Conservation (phyloP, 1,140 invertebrate genomes). For the Pseudomyrmex flavicornis region DNA sequence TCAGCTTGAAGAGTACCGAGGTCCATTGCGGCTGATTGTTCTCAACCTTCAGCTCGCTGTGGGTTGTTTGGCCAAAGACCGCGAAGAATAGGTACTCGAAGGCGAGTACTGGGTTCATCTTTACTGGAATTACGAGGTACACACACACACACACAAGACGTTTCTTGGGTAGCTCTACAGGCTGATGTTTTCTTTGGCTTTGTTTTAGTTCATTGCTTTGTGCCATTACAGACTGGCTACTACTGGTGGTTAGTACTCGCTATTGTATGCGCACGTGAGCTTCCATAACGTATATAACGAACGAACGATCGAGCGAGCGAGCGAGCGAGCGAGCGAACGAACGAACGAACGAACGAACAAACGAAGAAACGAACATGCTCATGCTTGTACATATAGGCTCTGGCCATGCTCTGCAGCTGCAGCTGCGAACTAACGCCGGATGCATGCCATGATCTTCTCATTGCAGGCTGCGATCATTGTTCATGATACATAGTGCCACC, state of each 20-base stretch:
- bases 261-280: slow-evolving; percentile 74
- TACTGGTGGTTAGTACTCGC: slow-evolving; percentile 78
- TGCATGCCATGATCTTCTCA: slow-evolving; percentile 73
- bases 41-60: slow-evolving; percentile 92
- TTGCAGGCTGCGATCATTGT: slow-evolving; percentile 56
- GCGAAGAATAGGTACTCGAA: slow-evolving; percentile 99
- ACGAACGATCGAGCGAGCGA: slow-evolving; percentile 55
- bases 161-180: slow-evolving; percentile 64
- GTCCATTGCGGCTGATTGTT: slow-evolving; percentile 89
- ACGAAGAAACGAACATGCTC: slow-evolving; percentile 80
- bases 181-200: slow-evolving; percentile 26
- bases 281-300: slow-evolving; percentile 63
- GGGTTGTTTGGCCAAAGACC: slow-evolving; percentile 97
- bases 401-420: slow-evolving; percentile 79
- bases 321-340: slow-evolving; percentile 42
- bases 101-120: slow-evolving; percentile 94
- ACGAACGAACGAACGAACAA: slow-evolving; percentile 67
- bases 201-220: slow-evolving; percentile 66
- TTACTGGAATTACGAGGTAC: slow-evolving; percentile 87
- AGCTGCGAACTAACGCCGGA: slow-evolving; percentile 68
- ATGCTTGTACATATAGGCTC: slow-evolving; percentile 77
- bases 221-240: slow-evolving; percentile 77
- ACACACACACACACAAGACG: slow-evolving; percentile 59
- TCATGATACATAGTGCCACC: slow-evolving; percentile 27
- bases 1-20: slow-evolving; percentile 92